Percentiles rank a stretch among this genome's conserved stretches.
Conservation (phyloP, 2,888 invertebrate species). For the Rhynchonema sp. region DNA sequence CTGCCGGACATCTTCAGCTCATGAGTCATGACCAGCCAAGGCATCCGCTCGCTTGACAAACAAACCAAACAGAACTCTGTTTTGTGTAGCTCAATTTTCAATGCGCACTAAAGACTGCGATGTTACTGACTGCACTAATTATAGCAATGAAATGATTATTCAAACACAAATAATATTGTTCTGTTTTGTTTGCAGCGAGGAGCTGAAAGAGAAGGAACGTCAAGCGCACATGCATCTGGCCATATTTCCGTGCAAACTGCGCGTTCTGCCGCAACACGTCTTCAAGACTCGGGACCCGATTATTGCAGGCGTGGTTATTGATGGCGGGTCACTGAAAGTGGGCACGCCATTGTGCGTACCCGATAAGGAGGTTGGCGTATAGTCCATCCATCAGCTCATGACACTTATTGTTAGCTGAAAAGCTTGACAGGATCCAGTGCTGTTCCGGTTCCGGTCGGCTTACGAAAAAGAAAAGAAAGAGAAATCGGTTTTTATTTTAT, state of each 20-base stretch:
- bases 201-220: conserved; percentile 66
- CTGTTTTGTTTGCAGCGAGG: conserved; percentile 68
- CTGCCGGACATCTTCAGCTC: too few relatives aligned
- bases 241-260: conserved; percentile 89
- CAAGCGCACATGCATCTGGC: conserved; percentile 90
- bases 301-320: conserved; percentile 81
- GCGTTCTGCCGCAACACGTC: conserved; percentile 59
- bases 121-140: too few relatives aligned
- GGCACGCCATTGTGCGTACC: conserved; percentile 96
- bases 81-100: too few relatives aligned
- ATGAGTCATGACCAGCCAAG: too few relatives aligned
- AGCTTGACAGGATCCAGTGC: too few relatives aligned
- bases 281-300: conserved; percentile 98
- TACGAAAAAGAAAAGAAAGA: neutral
- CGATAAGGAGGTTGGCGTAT: conserved; percentile 69
- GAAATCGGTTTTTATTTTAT: neutral
- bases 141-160: too few relatives aligned
- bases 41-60: too few relatives aligned
- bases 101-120: too few relatives aligned
- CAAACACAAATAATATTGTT: too few relatives aligned
- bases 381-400: too few relatives aligned
- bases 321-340: conserved; percentile 78
- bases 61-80: too few relatives aligned
- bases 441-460: neutral
- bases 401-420: too few relatives aligned